phyloP scores from a whole-genome alignment of 1,140 invertebrate species.

The Dendrolimus kikuchii region DNA sequence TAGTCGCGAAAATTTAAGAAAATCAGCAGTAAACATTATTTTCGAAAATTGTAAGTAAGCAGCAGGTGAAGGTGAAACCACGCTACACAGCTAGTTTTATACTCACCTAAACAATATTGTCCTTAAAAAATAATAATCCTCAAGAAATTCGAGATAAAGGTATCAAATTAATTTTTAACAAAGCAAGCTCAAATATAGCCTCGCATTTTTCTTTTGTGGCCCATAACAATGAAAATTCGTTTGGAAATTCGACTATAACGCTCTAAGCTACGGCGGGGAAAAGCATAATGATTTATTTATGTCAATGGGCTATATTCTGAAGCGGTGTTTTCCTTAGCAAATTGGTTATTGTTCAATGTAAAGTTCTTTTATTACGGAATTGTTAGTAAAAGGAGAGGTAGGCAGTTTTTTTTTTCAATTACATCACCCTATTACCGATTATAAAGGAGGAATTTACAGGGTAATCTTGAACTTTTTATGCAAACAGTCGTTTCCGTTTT shows the following conservation, averaged over 20 bases:
- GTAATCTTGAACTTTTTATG: slow-evolving; percentile 29
- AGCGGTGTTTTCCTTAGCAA: slow-evolving; percentile 53
- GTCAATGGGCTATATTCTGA: slow-evolving; percentile 55
- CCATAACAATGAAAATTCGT: slow-evolving; percentile 63
- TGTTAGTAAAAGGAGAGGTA: slow-evolving; percentile 63
- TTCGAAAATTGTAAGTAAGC: too few species aligned
- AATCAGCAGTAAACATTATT: too few species aligned
- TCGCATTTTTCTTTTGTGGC: slow-evolving; percentile 63
- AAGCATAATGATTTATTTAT: slow-evolving; percentile 68
- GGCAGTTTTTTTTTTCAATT: slow-evolving; percentile 49
- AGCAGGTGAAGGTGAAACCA: too few species aligned
- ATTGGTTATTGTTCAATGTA: slow-evolving; percentile 65
- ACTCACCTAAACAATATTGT: slow-evolving; percentile 12
- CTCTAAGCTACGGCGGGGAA: slow-evolving; percentile 29
- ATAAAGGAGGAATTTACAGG: slow-evolving; percentile 41
- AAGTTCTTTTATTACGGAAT: slow-evolving; percentile 64
- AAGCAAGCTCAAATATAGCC: slow-evolving; percentile 44
- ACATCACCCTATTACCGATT: slow-evolving; percentile 33
- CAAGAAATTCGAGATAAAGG: slow-evolving; percentile 59
- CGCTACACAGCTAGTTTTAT: slow-evolving; percentile 4
- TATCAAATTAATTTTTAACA: slow-evolving; percentile 70
- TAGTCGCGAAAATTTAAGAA: too few species aligned
- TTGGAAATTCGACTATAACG: slow-evolving; percentile 44
- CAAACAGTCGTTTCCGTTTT: slow-evolving; percentile 13
- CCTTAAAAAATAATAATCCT: slow-evolving; percentile 29